Percentiles rank a stretch among this genome's conserved stretches.
Conservation (phyloP, 2,113 vertebrate genomes). For the Vombatus ursinus region DNA sequence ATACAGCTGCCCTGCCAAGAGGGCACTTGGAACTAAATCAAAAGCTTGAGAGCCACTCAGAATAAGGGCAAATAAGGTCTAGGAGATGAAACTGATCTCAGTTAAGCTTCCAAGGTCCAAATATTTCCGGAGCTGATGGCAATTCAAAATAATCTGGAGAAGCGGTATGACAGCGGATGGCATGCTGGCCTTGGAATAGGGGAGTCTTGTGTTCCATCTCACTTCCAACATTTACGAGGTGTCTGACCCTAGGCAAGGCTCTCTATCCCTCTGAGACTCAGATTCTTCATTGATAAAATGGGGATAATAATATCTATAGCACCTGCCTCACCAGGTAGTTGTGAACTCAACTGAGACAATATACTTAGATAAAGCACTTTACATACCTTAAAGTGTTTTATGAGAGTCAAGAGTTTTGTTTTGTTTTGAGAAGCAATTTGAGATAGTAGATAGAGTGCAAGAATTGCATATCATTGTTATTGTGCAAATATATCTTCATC, state of each 20-base stretch:
- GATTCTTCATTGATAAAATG: neutral
- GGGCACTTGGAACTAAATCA: conserved; percentile 1
- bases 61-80: conserved; percentile 33
- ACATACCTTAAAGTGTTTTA: neutral
- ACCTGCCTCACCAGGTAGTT: neutral
- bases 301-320: neutral
- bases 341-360: neutral
- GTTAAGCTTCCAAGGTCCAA: neutral
- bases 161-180: neutral
- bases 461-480: neutral
- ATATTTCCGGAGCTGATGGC: neutral
- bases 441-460: neutral
- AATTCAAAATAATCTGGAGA: neutral
- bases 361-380: neutral
- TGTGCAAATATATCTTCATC: neutral
- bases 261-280: neutral
- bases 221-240: neutral
- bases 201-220: neutral
- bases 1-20: conserved; percentile 55
- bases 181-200: neutral
- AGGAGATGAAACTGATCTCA: conserved; percentile 20
- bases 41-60: neutral
- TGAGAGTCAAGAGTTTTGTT: neutral
- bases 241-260: neutral
- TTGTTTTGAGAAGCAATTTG: neutral